Evolutionary conservation across 2,113 vertebrate species (phyloP), one percentile per base, ranked within the genome.

Genomic region (Anser brachyrhynchus): DNA sequence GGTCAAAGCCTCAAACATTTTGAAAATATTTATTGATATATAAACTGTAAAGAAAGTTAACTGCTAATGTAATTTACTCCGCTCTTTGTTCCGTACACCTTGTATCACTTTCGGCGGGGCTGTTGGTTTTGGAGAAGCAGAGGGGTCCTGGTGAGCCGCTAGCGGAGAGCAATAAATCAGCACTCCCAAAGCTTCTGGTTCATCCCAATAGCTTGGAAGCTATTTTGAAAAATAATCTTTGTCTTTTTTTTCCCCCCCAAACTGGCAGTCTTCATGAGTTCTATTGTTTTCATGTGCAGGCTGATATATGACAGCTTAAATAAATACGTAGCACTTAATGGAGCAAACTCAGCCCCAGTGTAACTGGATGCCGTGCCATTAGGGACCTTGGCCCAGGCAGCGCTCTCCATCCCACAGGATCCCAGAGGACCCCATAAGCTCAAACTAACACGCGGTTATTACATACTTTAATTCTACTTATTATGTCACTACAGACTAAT

Each of bases 71-170:
- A 97, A 97, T 97, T 93, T 92, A 97, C 97, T 97, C 95, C 88
- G 74, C 43, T 73, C 92, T 97, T 97, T 98, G 95, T 97, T 96
- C 89, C 51, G 59, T 95, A 72, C 57, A 96, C 94, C 84, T 97
- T 64, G 6, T 96, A 94, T 97, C 41, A 2, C 90, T 97, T 97
- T 97, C 97, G 96, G 92, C 66, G 92, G 92, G 95, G 93, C 94
- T 97, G 96, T 97, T 97, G 97, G 95, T 95, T 96, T 97, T 97
- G 97, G 96, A 98, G 93, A 94, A 95, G 52, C 89, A 87, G 61
- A 89, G 66, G 37, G 87, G 61, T 92, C 92, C 95, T 90, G 87
- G 95, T 57, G 89, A 96, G 94, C 74, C 0, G 7, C 89, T 91
- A 94, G 87, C 61, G 49, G 90, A 85, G 81, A 92, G 90, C 90